A percentile compares a stretch with the other conserved stretches of the same genome.
Conservation (phyloP, 1,140 invertebrate species). For the Drosophila pectinifera region DNA sequence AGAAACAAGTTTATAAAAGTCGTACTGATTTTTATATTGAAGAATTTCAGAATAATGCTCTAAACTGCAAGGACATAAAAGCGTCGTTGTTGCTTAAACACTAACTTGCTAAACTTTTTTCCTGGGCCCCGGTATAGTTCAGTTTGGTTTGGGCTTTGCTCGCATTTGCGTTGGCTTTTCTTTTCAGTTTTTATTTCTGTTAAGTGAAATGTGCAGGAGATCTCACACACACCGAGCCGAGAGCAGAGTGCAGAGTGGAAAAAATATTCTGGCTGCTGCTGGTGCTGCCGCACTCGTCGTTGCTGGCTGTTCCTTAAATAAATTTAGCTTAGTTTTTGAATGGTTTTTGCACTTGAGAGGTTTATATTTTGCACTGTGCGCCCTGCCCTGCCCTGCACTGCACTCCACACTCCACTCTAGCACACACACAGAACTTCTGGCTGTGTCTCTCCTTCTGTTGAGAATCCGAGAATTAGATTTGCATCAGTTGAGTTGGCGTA, state of each 20-base stretch:
- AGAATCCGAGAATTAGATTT: conserved; percentile 72
- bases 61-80: not conserved
- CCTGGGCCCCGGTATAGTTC: conserved; percentile 27
- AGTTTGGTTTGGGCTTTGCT: conserved; percentile 69
- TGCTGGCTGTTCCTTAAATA: conserved; percentile 72
- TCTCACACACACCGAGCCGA: conserved; percentile 4
- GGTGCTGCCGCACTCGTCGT: conserved; percentile 19
- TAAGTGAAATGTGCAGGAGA: conserved; percentile 77
- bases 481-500: conserved; percentile 83
- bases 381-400: not conserved
- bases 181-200: conserved; percentile 81
- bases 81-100: not conserved
- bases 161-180: conserved; percentile 82
- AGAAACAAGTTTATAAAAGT: too few species aligned
- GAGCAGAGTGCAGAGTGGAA: conserved; percentile 19
- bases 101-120: conserved; percentile 8
- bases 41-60: too few species aligned
- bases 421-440: conserved; percentile 30
- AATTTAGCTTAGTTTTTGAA: conserved; percentile 83
- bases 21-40: too few species aligned
- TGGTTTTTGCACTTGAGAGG: conserved; percentile 83
- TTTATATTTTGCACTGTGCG: conserved; percentile 71
- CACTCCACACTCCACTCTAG: conserved; percentile 2
- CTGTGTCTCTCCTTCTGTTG: conserved; percentile 10
- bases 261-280: conserved; percentile 47